These are phyloP conservation scores for Suricata suricatta DNA, from an alignment of 2,113 vertebrate genomes.

Conservation along the genomic window DNA sequence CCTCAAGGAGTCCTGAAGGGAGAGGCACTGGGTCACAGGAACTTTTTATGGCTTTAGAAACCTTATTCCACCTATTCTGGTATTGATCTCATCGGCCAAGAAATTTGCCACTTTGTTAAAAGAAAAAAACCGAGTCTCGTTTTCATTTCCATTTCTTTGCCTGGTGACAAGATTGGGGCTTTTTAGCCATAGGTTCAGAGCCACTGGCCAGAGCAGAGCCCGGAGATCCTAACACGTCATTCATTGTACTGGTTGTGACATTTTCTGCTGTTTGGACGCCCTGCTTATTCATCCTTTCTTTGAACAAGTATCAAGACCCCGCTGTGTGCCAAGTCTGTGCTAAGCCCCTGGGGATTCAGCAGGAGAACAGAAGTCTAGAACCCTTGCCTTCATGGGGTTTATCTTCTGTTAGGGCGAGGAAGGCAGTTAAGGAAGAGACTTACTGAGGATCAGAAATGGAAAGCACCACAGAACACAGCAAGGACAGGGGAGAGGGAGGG, in stretches of 20 bases:
- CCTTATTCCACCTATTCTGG: not conserved
- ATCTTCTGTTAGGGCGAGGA: not conserved
- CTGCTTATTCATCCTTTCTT: not conserved
- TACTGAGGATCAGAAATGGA: not conserved
- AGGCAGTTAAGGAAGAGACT: not conserved
- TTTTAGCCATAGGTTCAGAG: not conserved
- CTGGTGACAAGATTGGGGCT: too few relatives aligned
- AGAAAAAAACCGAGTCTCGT: not conserved
- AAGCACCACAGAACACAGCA: too few relatives aligned
- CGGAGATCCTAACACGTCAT: too few relatives aligned
- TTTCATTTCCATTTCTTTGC: not conserved
- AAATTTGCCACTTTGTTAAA: not conserved
- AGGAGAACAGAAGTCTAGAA: not conserved
- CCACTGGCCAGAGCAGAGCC: not conserved
- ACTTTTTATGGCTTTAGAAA: accelerated
- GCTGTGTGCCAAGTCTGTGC: not conserved
- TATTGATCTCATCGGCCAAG: accelerated
- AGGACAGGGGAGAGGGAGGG: too few relatives aligned
- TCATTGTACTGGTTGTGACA: accelerated
- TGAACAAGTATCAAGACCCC: not conserved
- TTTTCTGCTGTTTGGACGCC: not conserved
- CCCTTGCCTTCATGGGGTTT: not conserved
- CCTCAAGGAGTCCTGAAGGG: not conserved
- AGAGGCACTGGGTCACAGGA: too few relatives aligned
- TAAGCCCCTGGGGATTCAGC: too few relatives aligned